Percentiles rank a stretch among this genome's conserved stretches.
These are phyloP conservation scores for Parnassius mnemosyne DNA, from an alignment of 2,888 invertebrate species.

Conservation along the genomic window DNA sequence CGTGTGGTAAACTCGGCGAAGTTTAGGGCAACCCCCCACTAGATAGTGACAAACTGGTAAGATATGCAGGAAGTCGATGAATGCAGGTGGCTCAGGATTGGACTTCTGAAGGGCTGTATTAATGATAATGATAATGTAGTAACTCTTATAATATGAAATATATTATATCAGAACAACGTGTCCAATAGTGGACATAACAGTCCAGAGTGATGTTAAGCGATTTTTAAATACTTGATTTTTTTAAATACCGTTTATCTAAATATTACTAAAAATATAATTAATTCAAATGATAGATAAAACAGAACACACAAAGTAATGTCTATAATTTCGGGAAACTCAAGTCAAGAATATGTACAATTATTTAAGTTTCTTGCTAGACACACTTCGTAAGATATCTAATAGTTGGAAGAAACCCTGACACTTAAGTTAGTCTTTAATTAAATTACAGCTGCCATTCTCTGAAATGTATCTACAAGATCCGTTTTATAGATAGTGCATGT, in stretches of 20 bases:
- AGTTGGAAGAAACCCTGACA: slow-evolving; percentile 14
- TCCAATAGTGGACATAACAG: too few relatives aligned
- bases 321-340: slow-evolving; percentile 11
- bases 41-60: too few relatives aligned
- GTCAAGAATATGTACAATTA: slow-evolving; percentile 5
- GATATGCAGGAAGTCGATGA: too few relatives aligned
- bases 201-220: too few relatives aligned
- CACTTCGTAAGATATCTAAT: not conserved
- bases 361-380: slow-evolving; percentile 4
- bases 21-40: too few relatives aligned
- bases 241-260: not conserved
- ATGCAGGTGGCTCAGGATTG: too few relatives aligned
- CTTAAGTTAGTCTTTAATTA: slow-evolving; percentile 18
- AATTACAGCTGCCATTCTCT: slow-evolving; percentile 15
- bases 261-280: not conserved
- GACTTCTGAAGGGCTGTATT: too few relatives aligned
- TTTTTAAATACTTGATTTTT: too few relatives aligned
- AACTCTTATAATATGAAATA: too few relatives aligned
- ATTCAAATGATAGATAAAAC: not conserved
- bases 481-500: not conserved
- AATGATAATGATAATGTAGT: too few relatives aligned
- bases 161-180: too few relatives aligned
- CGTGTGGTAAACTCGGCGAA: too few relatives aligned
- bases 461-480: slow-evolving; percentile 7
- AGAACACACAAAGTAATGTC: not conserved